These are phyloP conservation scores for Podarcis lilfordi DNA, from an alignment of 2,797 vertebrate species.

Conservation along the genomic window DNA sequence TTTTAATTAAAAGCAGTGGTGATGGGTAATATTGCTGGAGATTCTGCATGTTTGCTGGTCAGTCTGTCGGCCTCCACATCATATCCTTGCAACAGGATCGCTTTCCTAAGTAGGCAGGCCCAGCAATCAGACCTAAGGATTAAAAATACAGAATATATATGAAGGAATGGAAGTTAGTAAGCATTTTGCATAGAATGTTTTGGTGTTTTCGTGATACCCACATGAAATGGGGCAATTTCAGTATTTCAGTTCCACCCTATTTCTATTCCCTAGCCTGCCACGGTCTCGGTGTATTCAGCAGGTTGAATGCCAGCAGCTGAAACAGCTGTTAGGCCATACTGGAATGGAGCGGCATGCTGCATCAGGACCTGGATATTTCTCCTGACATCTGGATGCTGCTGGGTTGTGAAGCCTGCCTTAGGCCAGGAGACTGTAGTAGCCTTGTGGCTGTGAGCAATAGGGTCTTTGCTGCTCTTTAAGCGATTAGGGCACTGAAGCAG, in stretches of 20 bases:
- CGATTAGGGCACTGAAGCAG: constrained; percentile 89
- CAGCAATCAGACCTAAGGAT: background rate
- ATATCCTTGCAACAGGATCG: background rate
- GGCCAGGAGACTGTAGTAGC: constrained; percentile 91
- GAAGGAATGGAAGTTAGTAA: constrained; percentile 6
- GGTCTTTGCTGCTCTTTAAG: constrained; percentile 90
- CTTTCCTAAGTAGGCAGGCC: background rate
- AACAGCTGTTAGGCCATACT: constrained; percentile 97
- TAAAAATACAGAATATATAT: background rate
- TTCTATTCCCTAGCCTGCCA: constrained; percentile 36
- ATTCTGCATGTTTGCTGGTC: fast-evolving
- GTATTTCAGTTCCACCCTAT: constrained; percentile 36
- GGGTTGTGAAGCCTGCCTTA: constrained; percentile 88
- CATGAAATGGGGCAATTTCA: constrained; percentile 27
- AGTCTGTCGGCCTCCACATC: background rate
- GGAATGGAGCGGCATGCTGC: constrained; percentile 90
- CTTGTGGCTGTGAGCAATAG: constrained; percentile 86
- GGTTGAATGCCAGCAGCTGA: constrained; percentile 92
- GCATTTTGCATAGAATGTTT: constrained; percentile 31
- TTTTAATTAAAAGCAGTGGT: background rate
- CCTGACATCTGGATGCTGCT: constrained; percentile 96
- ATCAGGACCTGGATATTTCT: constrained; percentile 87
- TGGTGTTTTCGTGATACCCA: constrained; percentile 33
- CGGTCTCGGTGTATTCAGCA: constrained; percentile 64
- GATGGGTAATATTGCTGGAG: background rate